Base-by-base conservation (phyloP, 2,113 vertebrate genomes). In the Pedetes capensis region DNA sequence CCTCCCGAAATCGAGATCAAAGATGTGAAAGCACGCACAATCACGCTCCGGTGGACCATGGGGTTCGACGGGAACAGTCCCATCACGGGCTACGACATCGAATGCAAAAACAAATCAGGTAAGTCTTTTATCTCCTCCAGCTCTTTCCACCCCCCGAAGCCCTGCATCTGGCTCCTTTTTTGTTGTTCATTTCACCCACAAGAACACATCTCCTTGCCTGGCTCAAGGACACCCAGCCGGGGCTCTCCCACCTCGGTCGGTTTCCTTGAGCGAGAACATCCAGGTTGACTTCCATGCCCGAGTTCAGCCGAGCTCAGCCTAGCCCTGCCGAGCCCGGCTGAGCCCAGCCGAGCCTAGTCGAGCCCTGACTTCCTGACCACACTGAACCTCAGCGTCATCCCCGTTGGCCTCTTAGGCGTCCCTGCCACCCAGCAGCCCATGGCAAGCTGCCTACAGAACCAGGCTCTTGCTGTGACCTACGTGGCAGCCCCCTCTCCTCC, bases 101-200 rank as follows among this genome's bases (percentile, higher is more conserved):
- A 99, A 92, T 99, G 99, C 99, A 99, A 99, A 97, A 99, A 99
- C 97, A 99, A 99, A 98, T 99, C 99, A 96, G 99, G 99, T 99
- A 98, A 98, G 97, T 71, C 1, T 86, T 63, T 96, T 34, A 92
- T 81, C n/a, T 71, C 69, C 93, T 53, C 90, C 82, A 9, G 32
- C 79, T 78, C 2, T 0, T 63, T 75, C 39, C 5, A 2, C 69
- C 23, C 85, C 53, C 1, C 0, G 2, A n/a, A 8, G 25, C 25
- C 4, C 14, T 29, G 47, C 1, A 1, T 32, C 39, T 34, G 4
- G 29, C n/a, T 20, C 8, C 16, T 14, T 16, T 32, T 47, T 11
- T 27, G 22, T 32, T 6, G 47, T n/a, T n/a, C 1, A 1, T 49
- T 78, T 22, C 68, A 8, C 39, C 0, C 0, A 6, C n/a, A 72